These are phyloP conservation scores for Trachelus stipa DNA, from an alignment of 2,888 invertebrate species.

Conservation along the genomic window DNA sequence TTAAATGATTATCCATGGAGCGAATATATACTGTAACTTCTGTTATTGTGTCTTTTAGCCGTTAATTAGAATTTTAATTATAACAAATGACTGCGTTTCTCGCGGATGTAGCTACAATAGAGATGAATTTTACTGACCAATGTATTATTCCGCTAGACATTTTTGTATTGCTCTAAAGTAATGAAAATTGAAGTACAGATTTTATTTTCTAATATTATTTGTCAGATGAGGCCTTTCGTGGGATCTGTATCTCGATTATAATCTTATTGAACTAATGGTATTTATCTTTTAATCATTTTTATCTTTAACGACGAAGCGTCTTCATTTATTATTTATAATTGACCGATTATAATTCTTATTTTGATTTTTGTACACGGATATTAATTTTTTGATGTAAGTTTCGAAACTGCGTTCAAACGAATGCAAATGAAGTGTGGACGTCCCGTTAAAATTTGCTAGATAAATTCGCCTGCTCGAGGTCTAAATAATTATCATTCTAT, in stretches of 20 bases:
- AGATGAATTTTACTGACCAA: background rate
- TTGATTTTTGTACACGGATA: background rate
- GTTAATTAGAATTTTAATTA: background rate
- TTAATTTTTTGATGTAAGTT: background rate
- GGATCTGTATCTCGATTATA: background rate
- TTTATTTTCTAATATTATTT: background rate
- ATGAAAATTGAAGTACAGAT: background rate
- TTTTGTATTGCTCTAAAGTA: background rate
- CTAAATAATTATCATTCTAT: background rate
- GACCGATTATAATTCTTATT: background rate
- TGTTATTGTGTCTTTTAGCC: background rate
- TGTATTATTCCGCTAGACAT: background rate
- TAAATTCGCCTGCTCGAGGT: background rate
- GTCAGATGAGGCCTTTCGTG: background rate
- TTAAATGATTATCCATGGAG: background rate
- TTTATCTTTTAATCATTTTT: background rate
- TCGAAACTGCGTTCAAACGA: background rate
- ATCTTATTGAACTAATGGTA: background rate
- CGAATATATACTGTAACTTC: background rate
- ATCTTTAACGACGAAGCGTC: background rate
- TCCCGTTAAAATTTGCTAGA: background rate
- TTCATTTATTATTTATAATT: background rate
- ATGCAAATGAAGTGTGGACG: background rate
- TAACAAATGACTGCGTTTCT: background rate
- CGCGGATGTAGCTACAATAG: background rate